phyloP scores from a whole-genome alignment of 2,888 invertebrate species.

The Diogma glabrata region DNA sequence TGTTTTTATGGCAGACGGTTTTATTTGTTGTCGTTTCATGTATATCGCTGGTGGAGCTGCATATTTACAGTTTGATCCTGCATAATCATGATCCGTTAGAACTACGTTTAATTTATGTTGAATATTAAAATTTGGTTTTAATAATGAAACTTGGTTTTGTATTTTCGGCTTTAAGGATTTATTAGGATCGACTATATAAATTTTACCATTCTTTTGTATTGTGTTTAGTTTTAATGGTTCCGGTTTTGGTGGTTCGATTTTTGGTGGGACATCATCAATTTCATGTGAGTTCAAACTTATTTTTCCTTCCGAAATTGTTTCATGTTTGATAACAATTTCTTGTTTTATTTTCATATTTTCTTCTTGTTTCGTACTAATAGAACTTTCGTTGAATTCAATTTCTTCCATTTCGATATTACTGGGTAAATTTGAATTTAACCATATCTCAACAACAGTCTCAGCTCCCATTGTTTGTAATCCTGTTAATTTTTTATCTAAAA shows the following conservation, averaged over 20 bases:
- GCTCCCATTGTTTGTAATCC: slow-evolving; percentile 74
- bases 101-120: slow-evolving; percentile 15
- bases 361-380: neutral
- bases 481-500: slow-evolving; percentile 69
- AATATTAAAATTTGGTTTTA: slow-evolving; percentile 26
- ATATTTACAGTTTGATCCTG: slow-evolving; percentile 18
- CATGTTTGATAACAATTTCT: slow-evolving; percentile 20
- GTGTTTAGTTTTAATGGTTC: slow-evolving; percentile 18
- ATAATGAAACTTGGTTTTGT: slow-evolving; percentile 29
- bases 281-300: neutral
- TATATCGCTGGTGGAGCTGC: slow-evolving; percentile 12
- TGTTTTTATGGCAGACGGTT: neutral
- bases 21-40: neutral
- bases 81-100: slow-evolving; percentile 28
- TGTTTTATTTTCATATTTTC: slow-evolving; percentile 21
- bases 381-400: neutral
- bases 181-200: slow-evolving; percentile 33
- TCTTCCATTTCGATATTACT: neutral
- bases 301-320: neutral
- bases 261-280: neutral
- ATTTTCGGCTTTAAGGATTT: slow-evolving; percentile 30
- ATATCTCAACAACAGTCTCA: slow-evolving; percentile 67
- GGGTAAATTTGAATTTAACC: slow-evolving; percentile 41
- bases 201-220: slow-evolving; percentile 30
- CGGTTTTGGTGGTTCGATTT: slow-evolving; percentile 1